Evolutionary conservation across 2,113 vertebrate species (phyloP).

Genomic region (Tringa solitaria): DNA sequence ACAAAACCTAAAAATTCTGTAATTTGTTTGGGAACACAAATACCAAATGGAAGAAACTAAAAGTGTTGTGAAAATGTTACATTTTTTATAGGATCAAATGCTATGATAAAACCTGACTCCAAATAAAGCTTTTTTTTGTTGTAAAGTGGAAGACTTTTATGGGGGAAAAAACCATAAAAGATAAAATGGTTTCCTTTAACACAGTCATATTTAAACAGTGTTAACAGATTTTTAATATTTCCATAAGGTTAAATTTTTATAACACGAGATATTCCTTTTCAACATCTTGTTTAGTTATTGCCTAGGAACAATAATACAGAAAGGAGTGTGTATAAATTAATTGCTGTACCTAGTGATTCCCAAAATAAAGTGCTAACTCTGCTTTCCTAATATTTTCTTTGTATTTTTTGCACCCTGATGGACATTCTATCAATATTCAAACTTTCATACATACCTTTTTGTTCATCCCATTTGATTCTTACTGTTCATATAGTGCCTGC

Average conservation of each 20-base stretch:
- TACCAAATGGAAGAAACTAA: background rate
- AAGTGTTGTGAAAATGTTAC: background rate
- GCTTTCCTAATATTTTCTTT: background rate
- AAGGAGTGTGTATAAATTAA: background rate
- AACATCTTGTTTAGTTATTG: background rate
- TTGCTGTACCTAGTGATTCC: background rate
- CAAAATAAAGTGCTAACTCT: background rate
- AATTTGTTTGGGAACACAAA: background rate
- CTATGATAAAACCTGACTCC: background rate
- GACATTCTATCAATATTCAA: background rate
- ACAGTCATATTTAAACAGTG: background rate
- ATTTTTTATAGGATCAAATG: background rate
- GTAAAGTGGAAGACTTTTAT: background rate
- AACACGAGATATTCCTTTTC: background rate
- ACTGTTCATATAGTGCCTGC: background rate
- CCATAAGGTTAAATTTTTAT: background rate
- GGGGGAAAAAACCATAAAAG: background rate
- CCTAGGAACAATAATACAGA: background rate
- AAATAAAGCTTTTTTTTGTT: background rate
- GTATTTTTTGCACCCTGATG: background rate
- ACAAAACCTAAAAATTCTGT: background rate
- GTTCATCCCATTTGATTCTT: background rate
- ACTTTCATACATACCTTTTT: background rate
- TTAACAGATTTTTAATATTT: background rate
- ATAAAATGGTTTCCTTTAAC: background rate